Base-by-base conservation (phyloP, 2,888 invertebrate genomes). In the Drosophila histrio region DNA sequence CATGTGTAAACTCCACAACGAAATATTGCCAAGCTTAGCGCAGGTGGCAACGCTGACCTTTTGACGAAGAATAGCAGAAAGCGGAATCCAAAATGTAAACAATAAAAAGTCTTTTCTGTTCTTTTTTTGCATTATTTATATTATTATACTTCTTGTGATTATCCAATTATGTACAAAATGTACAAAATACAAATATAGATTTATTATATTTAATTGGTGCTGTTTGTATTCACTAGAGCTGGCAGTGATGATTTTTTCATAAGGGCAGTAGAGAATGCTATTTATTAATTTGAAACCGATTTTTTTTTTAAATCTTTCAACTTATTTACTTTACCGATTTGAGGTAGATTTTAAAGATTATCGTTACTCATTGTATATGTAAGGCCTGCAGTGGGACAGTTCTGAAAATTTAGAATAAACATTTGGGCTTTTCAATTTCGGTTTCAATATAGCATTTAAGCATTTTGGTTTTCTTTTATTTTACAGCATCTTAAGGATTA, bases 181-280 rank as follows among this genome's bases (percentile, higher is more conserved):
- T 65, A 73, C 73, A 74, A 66, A 66, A 62, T 77, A 74, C 63
- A 59, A 46, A 49, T 72, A 76, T 52, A 62, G 41, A 32, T 38
- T 21, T 17, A 22, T 39, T 65, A 56, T 54, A 66, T 72, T 43
- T 47, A 62, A 53, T 46, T 60, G 32, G 49, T 65, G 60, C 60
- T 65, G 15, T 38, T 38, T 41, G 7, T 47, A 61, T 72, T 63
- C 39, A 49, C 58, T 80, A 67, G 11, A 84, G 71, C 83, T 82
- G 88, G 81, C 81, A 88, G 86, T 81, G 86, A 56, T 84, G 34
- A 61, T 62, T 52, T 61, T 59, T 50, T 65, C 24, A 54, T 70
- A 75, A 79, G 79, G 77, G 65, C 79, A 44, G 50, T 63, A 63
- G 43, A 24, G 3, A 34, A 43, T 76, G 41, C 17, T 34, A 34